phyloP scores from a whole-genome alignment of 1,140 invertebrate species.

The Acromyrmex heyeri region DNA sequence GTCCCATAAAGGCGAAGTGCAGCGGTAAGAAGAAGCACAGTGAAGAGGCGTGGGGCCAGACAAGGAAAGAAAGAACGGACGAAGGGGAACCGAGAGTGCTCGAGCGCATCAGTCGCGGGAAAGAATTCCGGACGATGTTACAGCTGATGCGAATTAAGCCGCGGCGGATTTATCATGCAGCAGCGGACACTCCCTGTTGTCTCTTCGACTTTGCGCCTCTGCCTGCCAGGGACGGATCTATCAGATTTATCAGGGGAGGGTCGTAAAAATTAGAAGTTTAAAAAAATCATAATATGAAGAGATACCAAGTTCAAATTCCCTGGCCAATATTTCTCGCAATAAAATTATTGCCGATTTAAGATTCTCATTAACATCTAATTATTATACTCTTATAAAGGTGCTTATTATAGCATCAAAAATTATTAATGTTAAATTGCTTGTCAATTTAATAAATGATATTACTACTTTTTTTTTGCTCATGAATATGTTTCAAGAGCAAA shows the following conservation, averaged over 20 bases:
- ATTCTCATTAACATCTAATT: too few species aligned
- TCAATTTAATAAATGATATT: too few species aligned
- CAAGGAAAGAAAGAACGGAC: slow-evolving; percentile 33
- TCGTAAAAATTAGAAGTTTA: not conserved
- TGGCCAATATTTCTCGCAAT: too few species aligned
- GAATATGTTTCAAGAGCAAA: too few species aligned
- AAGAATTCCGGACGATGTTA: slow-evolving; percentile 66
- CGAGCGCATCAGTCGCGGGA: slow-evolving; percentile 63
- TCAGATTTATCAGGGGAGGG: not conserved
- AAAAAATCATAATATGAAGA: not conserved
- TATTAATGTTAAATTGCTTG: too few species aligned
- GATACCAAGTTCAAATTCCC: too few species aligned
- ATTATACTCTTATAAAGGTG: too few species aligned
- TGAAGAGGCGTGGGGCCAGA: not conserved
- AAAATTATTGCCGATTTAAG: too few species aligned
- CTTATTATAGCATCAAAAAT: too few species aligned
- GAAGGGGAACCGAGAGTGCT: slow-evolving; percentile 57
- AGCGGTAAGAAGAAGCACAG: slow-evolving; percentile 33
- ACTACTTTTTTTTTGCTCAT: too few species aligned
- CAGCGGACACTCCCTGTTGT: slow-evolving; percentile 69
- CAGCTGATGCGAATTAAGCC: slow-evolving; percentile 75
- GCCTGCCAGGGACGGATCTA: slow-evolving; percentile 38
- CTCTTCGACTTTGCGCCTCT: slow-evolving; percentile 53
- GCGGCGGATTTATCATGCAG: slow-evolving; percentile 76
- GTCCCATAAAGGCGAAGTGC: slow-evolving; percentile 58